phyloP scores from a whole-genome alignment of 92 coral and sea anemone genomes.

The Palythoa grandiflora region DNA sequence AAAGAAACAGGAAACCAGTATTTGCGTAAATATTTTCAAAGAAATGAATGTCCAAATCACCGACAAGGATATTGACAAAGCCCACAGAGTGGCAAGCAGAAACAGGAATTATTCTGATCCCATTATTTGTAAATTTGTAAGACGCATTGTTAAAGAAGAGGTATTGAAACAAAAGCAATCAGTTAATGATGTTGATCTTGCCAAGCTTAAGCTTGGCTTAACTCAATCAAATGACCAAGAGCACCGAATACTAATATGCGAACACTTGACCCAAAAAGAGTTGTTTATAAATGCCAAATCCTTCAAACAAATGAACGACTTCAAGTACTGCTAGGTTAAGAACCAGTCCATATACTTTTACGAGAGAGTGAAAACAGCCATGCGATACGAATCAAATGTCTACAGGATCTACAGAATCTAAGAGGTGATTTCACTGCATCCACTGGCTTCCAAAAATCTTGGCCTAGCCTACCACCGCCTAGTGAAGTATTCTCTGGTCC shows the following conservation, averaged over 20 bases:
- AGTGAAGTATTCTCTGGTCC: no score
- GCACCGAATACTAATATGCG: not conserved
- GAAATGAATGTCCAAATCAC: not conserved
- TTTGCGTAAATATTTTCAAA: not conserved
- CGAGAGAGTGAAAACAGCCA: not conserved
- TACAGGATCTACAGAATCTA: not conserved
- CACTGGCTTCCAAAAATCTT: no score
- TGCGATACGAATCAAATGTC: not conserved
- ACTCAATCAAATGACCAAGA: not conserved
- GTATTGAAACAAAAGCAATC: no score
- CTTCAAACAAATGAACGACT: not conserved
- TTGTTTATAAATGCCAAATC: not conserved
- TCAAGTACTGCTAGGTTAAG: not conserved
- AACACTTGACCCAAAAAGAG: not conserved
- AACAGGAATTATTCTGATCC: not conserved
- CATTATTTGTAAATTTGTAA: not conserved
- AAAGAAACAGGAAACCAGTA: not conserved
- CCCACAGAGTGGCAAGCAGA: conserved; percentile 12
- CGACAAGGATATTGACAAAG: not conserved
- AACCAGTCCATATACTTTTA: not conserved
- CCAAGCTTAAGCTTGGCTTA: not conserved
- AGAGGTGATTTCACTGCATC: no score
- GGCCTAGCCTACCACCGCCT: no score
- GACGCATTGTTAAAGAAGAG: not conserved
- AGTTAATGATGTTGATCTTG: no score